These are phyloP conservation scores for Nilaparvata lugens DNA, from an alignment of 1,140 invertebrate genomes.

Conservation along the genomic window DNA sequence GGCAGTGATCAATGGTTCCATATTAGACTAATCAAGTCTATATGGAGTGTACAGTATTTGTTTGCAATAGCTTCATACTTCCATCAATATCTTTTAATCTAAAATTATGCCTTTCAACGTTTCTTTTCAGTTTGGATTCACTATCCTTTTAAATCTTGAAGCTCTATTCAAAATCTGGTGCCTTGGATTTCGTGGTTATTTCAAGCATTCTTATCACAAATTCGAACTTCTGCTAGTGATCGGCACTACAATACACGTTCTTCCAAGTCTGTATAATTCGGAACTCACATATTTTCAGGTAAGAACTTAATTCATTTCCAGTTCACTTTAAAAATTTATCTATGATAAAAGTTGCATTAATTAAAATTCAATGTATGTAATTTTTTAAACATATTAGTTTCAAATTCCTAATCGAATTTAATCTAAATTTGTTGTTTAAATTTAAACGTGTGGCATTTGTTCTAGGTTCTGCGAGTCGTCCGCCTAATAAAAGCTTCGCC, in stretches of 20 bases:
- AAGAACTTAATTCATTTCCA: conserved; percentile 11
- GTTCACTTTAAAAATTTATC: too few species aligned
- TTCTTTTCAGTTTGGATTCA: conserved; percentile 74
- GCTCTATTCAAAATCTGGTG: conserved; percentile 97
- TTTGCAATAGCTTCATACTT: too few species aligned
- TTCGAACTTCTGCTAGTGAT: conserved; percentile 92
- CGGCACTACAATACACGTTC: conserved; percentile 91
- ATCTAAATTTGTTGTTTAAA: too few species aligned
- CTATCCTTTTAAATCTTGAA: conserved; percentile 90
- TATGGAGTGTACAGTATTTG: too few species aligned
- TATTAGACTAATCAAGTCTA: too few species aligned
- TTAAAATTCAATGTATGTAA: too few species aligned
- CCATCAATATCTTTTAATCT: too few species aligned
- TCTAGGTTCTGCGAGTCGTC: conserved; percentile 85
- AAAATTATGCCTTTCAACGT: too few species aligned
- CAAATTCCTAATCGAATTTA: too few species aligned
- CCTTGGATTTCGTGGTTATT: conserved; percentile 88
- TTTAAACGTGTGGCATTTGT: too few species aligned
- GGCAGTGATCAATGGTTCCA: too few species aligned
- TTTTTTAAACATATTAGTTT: too few species aligned
- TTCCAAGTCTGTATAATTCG: conserved; percentile 85
- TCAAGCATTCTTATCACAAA: conserved; percentile 94
- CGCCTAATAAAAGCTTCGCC: conserved; percentile 97
- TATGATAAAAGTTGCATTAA: background rate
- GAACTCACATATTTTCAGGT: conserved; percentile 96